These are phyloP conservation scores for Macrobrachium nipponense DNA, from an alignment of 1,140 invertebrate genomes.

Conservation along the genomic window DNA sequence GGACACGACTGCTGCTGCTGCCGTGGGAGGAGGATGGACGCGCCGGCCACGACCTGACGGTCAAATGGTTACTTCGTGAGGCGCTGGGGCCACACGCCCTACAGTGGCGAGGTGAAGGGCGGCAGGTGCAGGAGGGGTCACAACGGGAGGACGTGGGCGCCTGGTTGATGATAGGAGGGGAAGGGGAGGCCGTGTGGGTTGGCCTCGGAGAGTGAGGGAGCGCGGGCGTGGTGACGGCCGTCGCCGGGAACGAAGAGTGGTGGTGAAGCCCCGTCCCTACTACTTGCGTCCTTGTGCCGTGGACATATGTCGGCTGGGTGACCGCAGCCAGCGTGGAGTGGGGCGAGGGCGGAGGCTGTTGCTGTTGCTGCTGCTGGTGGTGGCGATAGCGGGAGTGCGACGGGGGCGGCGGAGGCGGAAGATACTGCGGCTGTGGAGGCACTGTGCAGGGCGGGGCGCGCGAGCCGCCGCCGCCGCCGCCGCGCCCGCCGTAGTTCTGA, in stretches of 20 bases:
- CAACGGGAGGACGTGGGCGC: conserved; percentile 26
- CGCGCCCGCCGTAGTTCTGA: background rate
- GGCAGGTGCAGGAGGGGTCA: conserved; percentile 37
- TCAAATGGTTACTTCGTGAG: background rate
- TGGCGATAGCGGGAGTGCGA: conserved; percentile 34
- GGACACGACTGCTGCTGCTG: background rate
- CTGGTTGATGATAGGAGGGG: conserved; percentile 26
- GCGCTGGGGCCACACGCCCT: conserved; percentile 41
- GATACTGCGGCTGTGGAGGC: conserved; percentile 50
- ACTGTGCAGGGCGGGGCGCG: conserved; percentile 23
- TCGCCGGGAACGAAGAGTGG: background rate
- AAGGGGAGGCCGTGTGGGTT: conserved; percentile 17
- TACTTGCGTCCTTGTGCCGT: conserved; percentile 25
- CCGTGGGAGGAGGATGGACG: background rate
- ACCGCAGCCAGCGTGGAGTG: background rate
- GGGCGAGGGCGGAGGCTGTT: background rate
- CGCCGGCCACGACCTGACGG: conserved; percentile 16
- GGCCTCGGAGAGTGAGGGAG: conserved; percentile 33
- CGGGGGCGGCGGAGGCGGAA: conserved; percentile 39
- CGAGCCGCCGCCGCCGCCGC: background rate
- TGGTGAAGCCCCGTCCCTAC: conserved; percentile 21
- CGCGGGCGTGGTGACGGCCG: conserved; percentile 22
- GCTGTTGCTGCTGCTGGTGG: conserved; percentile 2
- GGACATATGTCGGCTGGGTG: conserved; percentile 44
- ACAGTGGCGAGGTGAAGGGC: conserved; percentile 31